phyloP scores from a whole-genome alignment of 2,888 invertebrate genomes.

The Teleiodes luculella region DNA sequence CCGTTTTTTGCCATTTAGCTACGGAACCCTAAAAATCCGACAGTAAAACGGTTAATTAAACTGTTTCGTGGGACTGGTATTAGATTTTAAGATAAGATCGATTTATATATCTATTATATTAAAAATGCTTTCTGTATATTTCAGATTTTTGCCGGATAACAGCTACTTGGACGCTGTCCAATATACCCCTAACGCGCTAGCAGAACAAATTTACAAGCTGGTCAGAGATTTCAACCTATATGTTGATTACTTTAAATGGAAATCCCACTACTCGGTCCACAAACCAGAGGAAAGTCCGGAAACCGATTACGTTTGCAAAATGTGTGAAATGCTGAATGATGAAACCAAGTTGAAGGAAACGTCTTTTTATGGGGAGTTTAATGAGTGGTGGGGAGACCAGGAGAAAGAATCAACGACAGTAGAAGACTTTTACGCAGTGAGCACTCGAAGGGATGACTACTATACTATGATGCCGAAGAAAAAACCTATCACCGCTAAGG shows the following conservation, averaged over 20 bases:
- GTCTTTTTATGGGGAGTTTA: background rate
- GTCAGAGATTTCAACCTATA: background rate
- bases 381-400: background rate
- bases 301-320: background rate
- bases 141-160: background rate
- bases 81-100: no score
- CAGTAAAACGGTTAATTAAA: no score
- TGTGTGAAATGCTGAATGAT: background rate
- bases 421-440: no score
- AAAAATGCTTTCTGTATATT: background rate
- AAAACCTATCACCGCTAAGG: no score
- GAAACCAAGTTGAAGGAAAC: background rate
- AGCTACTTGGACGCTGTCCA: background rate
- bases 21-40: no score
- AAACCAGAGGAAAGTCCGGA: background rate
- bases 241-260: background rate
- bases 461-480: no score
- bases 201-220: background rate
- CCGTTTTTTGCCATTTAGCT: no score
- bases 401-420: no score
- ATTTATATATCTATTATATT: no score
- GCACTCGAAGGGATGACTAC: no score
- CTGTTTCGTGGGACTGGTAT: no score
- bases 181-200: background rate
- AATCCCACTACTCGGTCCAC: background rate